Evolutionary conservation across 23 tunicate genomes (phyloP), one percentile per base, ranked within the genome.

Genomic region (Botrylloides violaceus): DNA sequence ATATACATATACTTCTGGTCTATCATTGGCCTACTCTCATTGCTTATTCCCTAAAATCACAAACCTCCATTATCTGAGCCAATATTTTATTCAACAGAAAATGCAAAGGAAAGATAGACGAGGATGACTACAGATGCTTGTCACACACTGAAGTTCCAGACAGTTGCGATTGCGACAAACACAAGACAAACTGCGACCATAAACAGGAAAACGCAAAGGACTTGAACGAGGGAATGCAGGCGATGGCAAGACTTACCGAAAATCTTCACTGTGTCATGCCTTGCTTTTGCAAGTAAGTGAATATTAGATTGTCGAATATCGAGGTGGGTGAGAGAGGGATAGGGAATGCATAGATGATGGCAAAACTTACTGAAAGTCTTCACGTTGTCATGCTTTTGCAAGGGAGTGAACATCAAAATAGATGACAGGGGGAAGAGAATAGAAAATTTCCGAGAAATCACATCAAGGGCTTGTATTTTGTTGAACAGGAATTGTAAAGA

Each of bases 121-220:
- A 60, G 21, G 32, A 25, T 20, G 65, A 60, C 65, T 60, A 60
- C 65, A n/a, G 65, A 60, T 60, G 65, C 65, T 15, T 24, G 18
- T 25, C 28, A 18, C 29, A 24, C 1, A 1, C 0, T 0, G 65
- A 23, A 60, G 65, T 60, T n/a, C 65, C 65, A 1, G 29, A 24
- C 24, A 60, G 65, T 28, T 60, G 65, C 21, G 29, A 25, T 24
- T 60, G 65, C 21, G 15, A 25, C 19, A 25, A 60, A 60, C 65
- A 43, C 15, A 60, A 60, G 65, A 60, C 29, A 20, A 15, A 1
- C 27, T 24, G 65, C 29, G 65, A 24, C 65, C 24, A 29, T 0
- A 18, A 18, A n/a, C 65, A 23, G 32, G 22, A 24, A 15, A 24
- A 0, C 27, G 32, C 18, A n/a, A 24, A 60, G 18, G 28, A 1